Evolutionary conservation across 2,888 invertebrate genomes (phyloP).

Genomic region (Tricholauxania praeusta): DNA sequence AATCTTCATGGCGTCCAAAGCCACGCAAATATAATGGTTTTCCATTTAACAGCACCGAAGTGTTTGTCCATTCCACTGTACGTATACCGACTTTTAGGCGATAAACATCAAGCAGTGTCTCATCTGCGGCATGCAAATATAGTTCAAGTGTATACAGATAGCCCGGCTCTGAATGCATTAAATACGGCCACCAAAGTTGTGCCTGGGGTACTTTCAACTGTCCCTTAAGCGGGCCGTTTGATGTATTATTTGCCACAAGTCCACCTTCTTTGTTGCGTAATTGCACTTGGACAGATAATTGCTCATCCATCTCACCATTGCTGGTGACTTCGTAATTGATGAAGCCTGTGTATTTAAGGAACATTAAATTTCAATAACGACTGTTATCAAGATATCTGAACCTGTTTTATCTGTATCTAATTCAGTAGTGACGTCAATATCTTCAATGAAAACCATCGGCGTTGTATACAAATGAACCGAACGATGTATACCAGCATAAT

Average conservation of each 20-base stretch:
- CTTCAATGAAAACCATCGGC: conserved; percentile 83
- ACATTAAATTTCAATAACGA: neutral
- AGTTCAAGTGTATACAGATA: conserved; percentile 87
- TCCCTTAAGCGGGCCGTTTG: conserved; percentile 70
- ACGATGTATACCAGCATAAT: conserved; percentile 97
- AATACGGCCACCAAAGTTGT: conserved; percentile 94
- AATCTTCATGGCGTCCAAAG: too few relatives aligned
- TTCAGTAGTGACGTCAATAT: conserved; percentile 84
- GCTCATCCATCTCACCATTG: conserved; percentile 56
- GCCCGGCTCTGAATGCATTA: conserved; percentile 83
- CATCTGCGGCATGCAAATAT: conserved; percentile 51
- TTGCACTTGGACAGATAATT: conserved; percentile 61
- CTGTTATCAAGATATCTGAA: neutral
- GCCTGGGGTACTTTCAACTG: conserved; percentile 77
- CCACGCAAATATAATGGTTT: conserved; percentile 87
- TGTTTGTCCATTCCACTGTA: conserved; percentile 81
- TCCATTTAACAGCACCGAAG: conserved; percentile 81
- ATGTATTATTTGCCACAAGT: conserved; percentile 71
- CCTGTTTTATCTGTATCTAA: conserved; percentile 56
- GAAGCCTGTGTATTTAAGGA: conserved; percentile 42
- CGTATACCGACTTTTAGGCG: conserved; percentile 88
- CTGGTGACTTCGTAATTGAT: conserved; percentile 59
- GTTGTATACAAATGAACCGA: conserved; percentile 91
- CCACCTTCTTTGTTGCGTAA: conserved; percentile 70
- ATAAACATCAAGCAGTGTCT: conserved; percentile 78